phyloP scores from a whole-genome alignment of 1,140 invertebrate species.

The Aphaenogaster floridana region DNA sequence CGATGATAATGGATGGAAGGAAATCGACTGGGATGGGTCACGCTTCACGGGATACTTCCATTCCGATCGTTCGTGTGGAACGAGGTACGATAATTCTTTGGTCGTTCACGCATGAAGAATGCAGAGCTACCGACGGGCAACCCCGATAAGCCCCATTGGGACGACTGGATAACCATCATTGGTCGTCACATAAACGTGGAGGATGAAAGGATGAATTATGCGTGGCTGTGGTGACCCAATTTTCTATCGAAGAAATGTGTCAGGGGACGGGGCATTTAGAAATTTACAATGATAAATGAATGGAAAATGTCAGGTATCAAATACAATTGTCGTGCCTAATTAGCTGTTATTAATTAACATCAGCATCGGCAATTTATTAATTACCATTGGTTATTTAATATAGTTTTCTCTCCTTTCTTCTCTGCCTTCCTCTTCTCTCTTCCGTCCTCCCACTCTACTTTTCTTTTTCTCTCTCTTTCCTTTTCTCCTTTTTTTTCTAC shows the following conservation, averaged over 20 bases:
- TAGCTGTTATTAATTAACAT: background rate
- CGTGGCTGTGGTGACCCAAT: background rate
- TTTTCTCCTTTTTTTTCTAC: background rate
- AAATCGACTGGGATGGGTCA: conserved; percentile 46
- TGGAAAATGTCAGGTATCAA: background rate
- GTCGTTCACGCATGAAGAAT: conserved; percentile 60
- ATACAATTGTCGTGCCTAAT: background rate
- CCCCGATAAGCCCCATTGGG: conserved; percentile 2
- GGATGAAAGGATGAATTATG: conserved; percentile 28
- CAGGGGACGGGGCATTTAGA: background rate
- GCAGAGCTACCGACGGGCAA: background rate
- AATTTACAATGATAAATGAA: background rate
- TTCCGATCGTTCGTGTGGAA: conserved; percentile 60
- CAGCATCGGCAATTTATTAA: background rate
- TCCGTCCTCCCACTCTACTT: no score
- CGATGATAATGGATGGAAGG: conserved; percentile 25
- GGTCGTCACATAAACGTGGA: conserved; percentile 7
- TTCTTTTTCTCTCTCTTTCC: background rate
- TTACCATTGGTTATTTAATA: background rate
- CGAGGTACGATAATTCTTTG: conserved; percentile 59
- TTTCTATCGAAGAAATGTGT: background rate
- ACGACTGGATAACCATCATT: conserved; percentile 8
- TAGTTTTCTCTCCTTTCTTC: background rate
- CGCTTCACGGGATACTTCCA: conserved; percentile 46
- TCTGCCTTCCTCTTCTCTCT: background rate